Evolutionary conservation across 2,113 vertebrate genomes (phyloP).

Genomic region (Propithecus coquereli): DNA sequence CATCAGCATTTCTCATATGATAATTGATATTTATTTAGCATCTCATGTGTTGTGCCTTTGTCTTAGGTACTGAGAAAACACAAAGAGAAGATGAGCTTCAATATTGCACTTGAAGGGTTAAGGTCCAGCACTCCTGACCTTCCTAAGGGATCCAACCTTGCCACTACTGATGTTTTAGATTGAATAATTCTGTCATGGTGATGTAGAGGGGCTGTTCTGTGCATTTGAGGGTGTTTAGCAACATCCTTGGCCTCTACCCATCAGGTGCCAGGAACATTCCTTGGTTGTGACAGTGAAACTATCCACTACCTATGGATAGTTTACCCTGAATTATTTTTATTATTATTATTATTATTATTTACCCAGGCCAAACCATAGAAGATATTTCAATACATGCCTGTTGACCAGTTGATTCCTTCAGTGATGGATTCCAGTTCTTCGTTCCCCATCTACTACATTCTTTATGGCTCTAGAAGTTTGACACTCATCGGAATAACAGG

Average conservation of each 20-base stretch:
- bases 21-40: background rate
- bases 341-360: too few relatives aligned
- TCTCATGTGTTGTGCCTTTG: background rate
- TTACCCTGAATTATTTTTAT: background rate
- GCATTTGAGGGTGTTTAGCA: background rate
- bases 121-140: background rate
- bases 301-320: too few relatives aligned
- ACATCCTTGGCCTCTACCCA: background rate
- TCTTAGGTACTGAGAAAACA: background rate
- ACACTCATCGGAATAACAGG: background rate
- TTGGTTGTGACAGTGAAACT: background rate
- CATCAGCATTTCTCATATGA: background rate
- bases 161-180: background rate
- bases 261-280: background rate
- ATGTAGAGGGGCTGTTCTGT: background rate
- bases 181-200: background rate
- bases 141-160: background rate
- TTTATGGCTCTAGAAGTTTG: background rate
- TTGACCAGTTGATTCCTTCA: background rate
- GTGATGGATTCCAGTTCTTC: background rate
- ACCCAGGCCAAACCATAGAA: background rate
- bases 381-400: too few relatives aligned
- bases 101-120: accelerated
- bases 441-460: background rate
- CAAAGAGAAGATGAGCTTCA: background rate